Base-by-base conservation (phyloP, 1,140 invertebrate genomes). In the Ceratosolen solmsi region DNA sequence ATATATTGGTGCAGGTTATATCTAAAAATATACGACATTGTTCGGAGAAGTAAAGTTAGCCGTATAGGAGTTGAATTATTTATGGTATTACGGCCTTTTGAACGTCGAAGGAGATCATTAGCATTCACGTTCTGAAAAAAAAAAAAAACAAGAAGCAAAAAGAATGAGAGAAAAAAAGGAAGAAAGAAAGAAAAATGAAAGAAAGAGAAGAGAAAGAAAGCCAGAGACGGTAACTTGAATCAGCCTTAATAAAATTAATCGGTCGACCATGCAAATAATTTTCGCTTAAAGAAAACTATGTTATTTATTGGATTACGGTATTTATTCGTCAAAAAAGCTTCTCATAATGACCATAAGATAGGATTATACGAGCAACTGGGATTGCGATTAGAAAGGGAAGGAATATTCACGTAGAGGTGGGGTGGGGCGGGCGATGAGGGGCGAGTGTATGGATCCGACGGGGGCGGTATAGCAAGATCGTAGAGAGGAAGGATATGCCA, bases 341-440 rank as follows among this genome's bases (percentile, higher is more conserved):
- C 5, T 54, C 51, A 54, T 54, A 54, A 54, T 54, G 51, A 54
- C 51, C 2, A 22, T 15, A 3, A 22, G 51, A 22, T 4, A 22
- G 51, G 20, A 54, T 54, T 54, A 54, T 4, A 22, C 20, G 51
- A 54, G 51, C 9, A 4, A 15, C 20, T 38, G 13, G 65, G 4
- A 70, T 8, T 38, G 65, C 20, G 65, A 70, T 70, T 70, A 70
- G 65, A 33, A 70, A 70, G 65, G 33, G 65, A 38, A 7, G 30
- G 36, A 38, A 5, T 54, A 22, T 54, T 22, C 20, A 15, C 13
- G 20, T 54, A 22, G 51, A 54, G 20, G 51, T 2, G 2, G 51
- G 51, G 5, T 22, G 51, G 20, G 51, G 51, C 20, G 9, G 20
- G 9, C 51, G 20, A 22, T 15, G 51, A 17, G 11, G 25, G 20